Conservation (phyloP, 1,140 invertebrate species). For the Cotesia glomerata region DNA sequence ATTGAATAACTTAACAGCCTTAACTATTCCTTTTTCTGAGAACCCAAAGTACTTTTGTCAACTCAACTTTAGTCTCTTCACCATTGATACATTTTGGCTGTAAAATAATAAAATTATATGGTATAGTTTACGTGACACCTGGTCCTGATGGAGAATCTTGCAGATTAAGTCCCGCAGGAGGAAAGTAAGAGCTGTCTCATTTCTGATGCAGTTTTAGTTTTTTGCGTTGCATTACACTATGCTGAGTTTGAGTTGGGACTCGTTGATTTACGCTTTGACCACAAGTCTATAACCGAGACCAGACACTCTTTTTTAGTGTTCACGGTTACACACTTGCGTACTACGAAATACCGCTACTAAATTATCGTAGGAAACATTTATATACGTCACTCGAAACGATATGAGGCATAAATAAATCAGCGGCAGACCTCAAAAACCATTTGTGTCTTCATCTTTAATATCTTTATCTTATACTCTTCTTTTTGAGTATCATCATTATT, state of each 20-base stretch:
- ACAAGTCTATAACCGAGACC: background rate
- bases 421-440: slow-evolving; percentile 20
- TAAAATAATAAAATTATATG: too few relatives aligned
- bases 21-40: too few relatives aligned
- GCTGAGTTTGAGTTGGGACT: background rate
- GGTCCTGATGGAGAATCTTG: too few relatives aligned
- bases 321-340: background rate
- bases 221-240: too few relatives aligned
- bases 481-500: background rate
- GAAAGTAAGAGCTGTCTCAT: too few relatives aligned
- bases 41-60: too few relatives aligned
- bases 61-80: too few relatives aligned
- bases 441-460: slow-evolving; percentile 4
- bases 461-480: slow-evolving; percentile 2
- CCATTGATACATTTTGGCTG: too few relatives aligned
- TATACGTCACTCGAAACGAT: slow-evolving; percentile 22
- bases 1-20: too few relatives aligned
- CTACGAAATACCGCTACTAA: slow-evolving; percentile 11
- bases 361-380: slow-evolving; percentile 16
- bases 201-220: too few relatives aligned
- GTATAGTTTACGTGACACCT: too few relatives aligned
- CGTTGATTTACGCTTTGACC: slow-evolving; percentile 1
- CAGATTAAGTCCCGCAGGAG: too few relatives aligned
- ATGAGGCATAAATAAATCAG: slow-evolving; percentile 23
- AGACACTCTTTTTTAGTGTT: background rate